Evolutionary conservation across 2,797 vertebrate genomes (phyloP).

Genomic region (Phoebastria nigripes): DNA sequence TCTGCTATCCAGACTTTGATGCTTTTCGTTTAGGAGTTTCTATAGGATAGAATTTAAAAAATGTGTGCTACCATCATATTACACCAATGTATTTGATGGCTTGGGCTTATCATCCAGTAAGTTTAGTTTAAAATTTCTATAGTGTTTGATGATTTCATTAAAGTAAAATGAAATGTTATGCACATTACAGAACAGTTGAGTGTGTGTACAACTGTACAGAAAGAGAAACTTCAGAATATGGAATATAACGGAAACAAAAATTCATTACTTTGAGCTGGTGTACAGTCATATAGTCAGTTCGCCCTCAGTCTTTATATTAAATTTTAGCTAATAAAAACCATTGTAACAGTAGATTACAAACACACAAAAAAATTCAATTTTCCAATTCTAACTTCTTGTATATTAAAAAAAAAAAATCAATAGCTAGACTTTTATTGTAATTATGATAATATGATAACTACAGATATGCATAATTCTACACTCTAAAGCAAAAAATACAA

Average conservation of each 20-base stretch:
- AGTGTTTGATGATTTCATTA: background rate
- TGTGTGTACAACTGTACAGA: background rate
- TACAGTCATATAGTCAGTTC: background rate
- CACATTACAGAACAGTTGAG: background rate
- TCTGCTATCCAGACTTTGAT: background rate
- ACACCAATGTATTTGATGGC: background rate
- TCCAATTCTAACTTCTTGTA: background rate
- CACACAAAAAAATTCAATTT: background rate
- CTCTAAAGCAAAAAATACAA: background rate
- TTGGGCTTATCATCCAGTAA: background rate
- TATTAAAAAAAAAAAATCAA: background rate
- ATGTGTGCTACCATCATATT: background rate
- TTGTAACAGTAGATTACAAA: background rate
- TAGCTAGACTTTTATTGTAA: background rate
- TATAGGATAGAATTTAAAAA: background rate
- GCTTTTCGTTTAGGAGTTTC: background rate
- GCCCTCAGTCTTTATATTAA: background rate
- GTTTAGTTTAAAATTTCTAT: background rate
- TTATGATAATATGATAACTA: background rate
- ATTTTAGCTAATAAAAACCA: background rate
- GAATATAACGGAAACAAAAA: background rate
- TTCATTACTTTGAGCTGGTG: background rate
- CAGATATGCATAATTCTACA: background rate
- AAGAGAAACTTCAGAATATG: background rate
- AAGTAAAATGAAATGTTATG: background rate